Evolutionary conservation across 1,140 invertebrate species (phyloP).

Genomic region (Ostrea edulis): DNA sequence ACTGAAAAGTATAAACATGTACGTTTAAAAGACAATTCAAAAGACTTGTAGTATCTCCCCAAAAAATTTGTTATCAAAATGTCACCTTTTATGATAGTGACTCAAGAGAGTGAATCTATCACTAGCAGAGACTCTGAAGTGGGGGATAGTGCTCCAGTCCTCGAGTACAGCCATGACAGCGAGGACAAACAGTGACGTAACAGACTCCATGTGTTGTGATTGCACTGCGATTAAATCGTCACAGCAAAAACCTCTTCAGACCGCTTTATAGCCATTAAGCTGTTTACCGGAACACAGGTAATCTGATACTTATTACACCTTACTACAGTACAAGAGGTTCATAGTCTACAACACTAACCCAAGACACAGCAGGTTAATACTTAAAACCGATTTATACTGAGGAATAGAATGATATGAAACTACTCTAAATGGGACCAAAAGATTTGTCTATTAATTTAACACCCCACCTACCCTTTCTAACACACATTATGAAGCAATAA

Average conservation of each 20-base stretch:
- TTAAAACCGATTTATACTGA: not conserved
- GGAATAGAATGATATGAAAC: not conserved
- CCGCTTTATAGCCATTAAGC: not conserved
- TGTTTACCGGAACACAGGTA: not conserved
- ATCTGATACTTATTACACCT: not conserved
- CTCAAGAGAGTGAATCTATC: too few species aligned
- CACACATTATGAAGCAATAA: too few species aligned
- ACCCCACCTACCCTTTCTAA: too few species aligned
- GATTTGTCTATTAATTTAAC: too few species aligned
- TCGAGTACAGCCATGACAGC: not conserved
- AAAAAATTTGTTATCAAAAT: too few species aligned
- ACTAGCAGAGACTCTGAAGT: not conserved
- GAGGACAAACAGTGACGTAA: not conserved
- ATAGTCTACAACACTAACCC: not conserved
- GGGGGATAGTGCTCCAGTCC: not conserved
- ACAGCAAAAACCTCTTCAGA: constrained; percentile 15
- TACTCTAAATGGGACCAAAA: too few species aligned
- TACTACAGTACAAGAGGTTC: too few species aligned
- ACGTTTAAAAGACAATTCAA: too few species aligned
- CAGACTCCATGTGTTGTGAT: not conserved
- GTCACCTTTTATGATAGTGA: too few species aligned
- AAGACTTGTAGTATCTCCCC: too few species aligned
- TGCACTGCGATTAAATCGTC: not conserved
- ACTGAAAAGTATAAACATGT: too few species aligned
- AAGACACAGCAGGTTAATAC: not conserved